Conservation (phyloP, 2,113 vertebrate genomes). For the Cebus imitator region DNA sequence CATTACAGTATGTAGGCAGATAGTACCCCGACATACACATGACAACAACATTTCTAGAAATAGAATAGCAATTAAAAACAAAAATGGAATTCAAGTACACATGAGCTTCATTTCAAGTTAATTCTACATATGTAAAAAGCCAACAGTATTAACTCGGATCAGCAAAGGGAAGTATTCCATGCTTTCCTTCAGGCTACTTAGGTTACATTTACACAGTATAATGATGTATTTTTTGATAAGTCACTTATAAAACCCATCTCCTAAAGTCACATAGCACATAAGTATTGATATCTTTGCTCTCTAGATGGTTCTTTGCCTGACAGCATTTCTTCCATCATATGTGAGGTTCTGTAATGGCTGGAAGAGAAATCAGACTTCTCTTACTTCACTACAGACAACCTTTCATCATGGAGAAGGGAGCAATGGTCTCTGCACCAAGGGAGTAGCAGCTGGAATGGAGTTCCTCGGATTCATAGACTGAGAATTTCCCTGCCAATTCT, state of each 20-base stretch:
- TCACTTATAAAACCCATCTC: neutral
- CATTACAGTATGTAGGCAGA: neutral
- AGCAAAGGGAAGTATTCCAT: neutral
- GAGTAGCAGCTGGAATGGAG: neutral
- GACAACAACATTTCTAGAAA: neutral
- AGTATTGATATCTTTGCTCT: neutral
- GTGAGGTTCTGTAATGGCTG: neutral
- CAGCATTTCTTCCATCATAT: neutral
- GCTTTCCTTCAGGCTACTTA: neutral
- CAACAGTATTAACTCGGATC: neutral
- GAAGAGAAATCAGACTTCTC: neutral
- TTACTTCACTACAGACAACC: neutral
- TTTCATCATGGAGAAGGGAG: neutral
- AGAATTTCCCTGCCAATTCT: conserved; percentile 41
- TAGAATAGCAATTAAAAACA: neutral
- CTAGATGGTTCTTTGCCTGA: neutral
- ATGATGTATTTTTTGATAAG: neutral
- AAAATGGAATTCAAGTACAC: neutral
- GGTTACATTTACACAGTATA: neutral
- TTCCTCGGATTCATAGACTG: conserved; percentile 46
- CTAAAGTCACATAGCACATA: neutral
- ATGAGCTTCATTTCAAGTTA: neutral
- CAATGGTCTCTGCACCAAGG: neutral
- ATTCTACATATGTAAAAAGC: neutral
- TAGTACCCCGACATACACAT: neutral